Percentiles rank a stretch among this genome's conserved stretches.
These are phyloP conservation scores for Drosophila kuntzei DNA, from an alignment of 2,888 invertebrate genomes.

Conservation along the genomic window DNA sequence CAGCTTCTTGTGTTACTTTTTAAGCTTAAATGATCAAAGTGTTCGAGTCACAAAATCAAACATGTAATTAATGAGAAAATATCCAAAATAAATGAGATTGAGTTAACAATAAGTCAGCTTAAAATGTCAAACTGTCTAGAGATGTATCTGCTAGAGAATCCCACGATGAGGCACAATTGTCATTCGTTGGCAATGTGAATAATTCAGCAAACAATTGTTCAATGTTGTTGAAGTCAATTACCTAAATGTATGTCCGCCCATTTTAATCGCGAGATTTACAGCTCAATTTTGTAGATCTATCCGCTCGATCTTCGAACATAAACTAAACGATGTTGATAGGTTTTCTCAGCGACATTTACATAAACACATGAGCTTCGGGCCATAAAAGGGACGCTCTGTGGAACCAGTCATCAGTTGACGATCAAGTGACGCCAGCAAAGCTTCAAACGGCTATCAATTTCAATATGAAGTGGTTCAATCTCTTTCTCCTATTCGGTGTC, in stretches of 20 bases:
- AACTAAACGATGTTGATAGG: constrained; percentile 74
- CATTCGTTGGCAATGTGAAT: constrained; percentile 29
- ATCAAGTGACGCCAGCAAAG: constrained; percentile 17
- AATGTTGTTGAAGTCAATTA: constrained; percentile 62
- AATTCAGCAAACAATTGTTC: constrained; percentile 40
- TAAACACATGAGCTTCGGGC: constrained; percentile 15
- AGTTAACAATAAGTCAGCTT: constrained; percentile 29
- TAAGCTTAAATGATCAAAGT: constrained; percentile 11
- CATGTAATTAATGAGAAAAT: neutral
- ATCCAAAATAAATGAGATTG: constrained; percentile 6
- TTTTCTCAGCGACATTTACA: constrained; percentile 61
- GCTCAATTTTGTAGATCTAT: constrained; percentile 75
- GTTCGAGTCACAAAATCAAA: neutral
- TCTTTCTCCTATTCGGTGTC: constrained; percentile 80
- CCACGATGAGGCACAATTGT: constrained; percentile 40
- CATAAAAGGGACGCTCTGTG: constrained; percentile 56
- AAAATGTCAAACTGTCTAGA: constrained; percentile 15
- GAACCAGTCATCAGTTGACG: constrained; percentile 48
- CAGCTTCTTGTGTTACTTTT: neutral
- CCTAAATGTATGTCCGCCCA: constrained; percentile 77
- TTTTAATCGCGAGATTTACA: constrained; percentile 77
- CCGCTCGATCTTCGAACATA: constrained; percentile 61
- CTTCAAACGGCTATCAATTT: constrained; percentile 7
- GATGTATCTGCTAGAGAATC: constrained; percentile 23
- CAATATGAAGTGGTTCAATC: constrained; percentile 82